Percentiles rank a stretch among this genome's conserved stretches.
Evolutionary conservation across 2,113 vertebrate species (phyloP).

Genomic region (Pyrgilauda ruficollis): DNA sequence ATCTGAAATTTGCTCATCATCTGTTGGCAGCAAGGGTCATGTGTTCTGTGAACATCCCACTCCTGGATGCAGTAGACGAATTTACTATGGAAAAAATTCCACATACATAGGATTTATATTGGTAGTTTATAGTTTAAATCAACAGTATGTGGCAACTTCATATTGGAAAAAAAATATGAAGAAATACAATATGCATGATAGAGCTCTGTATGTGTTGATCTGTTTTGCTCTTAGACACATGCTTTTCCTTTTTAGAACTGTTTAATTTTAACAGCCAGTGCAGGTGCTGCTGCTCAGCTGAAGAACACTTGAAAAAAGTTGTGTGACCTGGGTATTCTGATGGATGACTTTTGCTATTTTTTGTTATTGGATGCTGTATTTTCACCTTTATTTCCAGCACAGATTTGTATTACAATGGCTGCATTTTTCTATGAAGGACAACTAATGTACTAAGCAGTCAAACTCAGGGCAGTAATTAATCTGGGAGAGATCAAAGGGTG

Average conservation of each 20-base stretch:
- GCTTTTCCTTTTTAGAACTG: constrained; percentile 43
- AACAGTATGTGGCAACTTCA: background rate
- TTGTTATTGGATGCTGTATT: constrained; percentile 63
- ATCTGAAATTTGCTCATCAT: background rate
- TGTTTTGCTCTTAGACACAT: background rate
- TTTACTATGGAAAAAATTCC: background rate
- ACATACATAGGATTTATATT: background rate
- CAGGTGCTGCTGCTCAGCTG: constrained; percentile 55
- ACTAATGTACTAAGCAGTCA: constrained; percentile 64
- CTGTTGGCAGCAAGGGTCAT: background rate
- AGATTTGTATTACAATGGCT: constrained; percentile 57
- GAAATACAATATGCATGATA: background rate
- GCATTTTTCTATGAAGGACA: constrained; percentile 67
- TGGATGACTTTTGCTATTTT: constrained; percentile 58
- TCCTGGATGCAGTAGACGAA: background rate
- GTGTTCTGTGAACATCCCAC: background rate
- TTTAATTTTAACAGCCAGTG: constrained; percentile 63
- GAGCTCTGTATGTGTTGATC: background rate
- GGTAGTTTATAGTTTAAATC: background rate
- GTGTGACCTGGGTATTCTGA: constrained; percentile 62
- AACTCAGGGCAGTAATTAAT: constrained; percentile 73
- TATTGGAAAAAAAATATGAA: background rate
- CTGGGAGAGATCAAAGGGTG: constrained; percentile 71
- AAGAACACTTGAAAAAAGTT: constrained; percentile 69
- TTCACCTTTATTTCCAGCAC: constrained; percentile 69